Evolutionary conservation across 1,140 invertebrate genomes (phyloP).

Genomic region (Ptiloglossa arizonensis): DNA sequence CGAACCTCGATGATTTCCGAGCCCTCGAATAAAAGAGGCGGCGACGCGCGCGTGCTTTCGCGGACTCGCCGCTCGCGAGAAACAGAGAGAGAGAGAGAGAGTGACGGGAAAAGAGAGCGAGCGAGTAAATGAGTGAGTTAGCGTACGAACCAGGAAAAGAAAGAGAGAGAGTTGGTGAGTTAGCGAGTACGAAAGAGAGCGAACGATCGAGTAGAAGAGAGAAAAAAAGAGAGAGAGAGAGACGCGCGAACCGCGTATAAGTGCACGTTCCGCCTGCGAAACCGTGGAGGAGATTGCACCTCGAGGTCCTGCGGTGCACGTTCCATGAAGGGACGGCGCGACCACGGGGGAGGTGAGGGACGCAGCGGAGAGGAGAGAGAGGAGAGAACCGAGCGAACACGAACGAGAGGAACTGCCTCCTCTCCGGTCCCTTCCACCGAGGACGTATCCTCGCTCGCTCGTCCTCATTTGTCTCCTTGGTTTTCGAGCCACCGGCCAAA

Average conservation of each 20-base stretch:
- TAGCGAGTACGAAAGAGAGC: too few relatives aligned
- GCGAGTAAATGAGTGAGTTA: too few relatives aligned
- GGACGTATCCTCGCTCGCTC: constrained; percentile 42
- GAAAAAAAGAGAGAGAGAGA: constrained; percentile 31
- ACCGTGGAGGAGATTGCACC: constrained; percentile 67
- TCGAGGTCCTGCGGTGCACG: constrained; percentile 51
- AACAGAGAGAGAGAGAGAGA: constrained; percentile 31
- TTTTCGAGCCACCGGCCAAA: constrained; percentile 51
- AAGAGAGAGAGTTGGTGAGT: too few relatives aligned
- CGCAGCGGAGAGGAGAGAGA: not conserved
- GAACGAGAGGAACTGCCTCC: constrained; percentile 26
- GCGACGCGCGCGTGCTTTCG: constrained; percentile 28
- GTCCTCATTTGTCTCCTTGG: constrained; percentile 48
- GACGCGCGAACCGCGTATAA: constrained; percentile 62
- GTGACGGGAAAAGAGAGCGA: too few relatives aligned
- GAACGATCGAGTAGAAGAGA: too few relatives aligned
- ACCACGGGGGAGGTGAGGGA: not conserved
- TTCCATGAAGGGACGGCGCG: constrained; percentile 40
- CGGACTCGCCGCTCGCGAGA: too few relatives aligned
- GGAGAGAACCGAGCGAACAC: constrained; percentile 21
- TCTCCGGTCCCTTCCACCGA: constrained; percentile 36
- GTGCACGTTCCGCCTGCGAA: constrained; percentile 63
- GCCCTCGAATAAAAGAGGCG: constrained; percentile 30
- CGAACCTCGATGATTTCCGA: constrained; percentile 65
- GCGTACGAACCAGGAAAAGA: too few relatives aligned